Percentiles rank a stretch among this genome's conserved stretches.
These are phyloP conservation scores for Amphipyra berbera DNA, from an alignment of 2,888 invertebrate genomes.

Conservation along the genomic window DNA sequence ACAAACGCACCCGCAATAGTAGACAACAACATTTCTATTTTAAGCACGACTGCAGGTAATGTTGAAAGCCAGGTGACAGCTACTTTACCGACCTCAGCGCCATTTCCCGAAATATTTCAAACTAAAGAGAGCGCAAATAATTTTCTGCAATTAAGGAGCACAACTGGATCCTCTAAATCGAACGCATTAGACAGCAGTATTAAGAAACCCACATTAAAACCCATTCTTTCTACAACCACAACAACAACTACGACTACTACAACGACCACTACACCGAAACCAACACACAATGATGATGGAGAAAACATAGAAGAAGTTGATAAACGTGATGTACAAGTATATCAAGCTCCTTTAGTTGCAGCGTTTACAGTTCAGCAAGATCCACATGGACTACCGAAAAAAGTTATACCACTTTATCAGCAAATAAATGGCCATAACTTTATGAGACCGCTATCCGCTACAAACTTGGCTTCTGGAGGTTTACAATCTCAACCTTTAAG, in stretches of 20 bases:
- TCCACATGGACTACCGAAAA: conserved; percentile 93
- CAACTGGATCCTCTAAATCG: conserved; percentile 70
- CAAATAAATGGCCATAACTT: conserved; percentile 71
- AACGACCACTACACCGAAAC: conserved; percentile 91
- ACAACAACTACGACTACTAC: conserved; percentile 88
- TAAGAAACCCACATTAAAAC: conserved; percentile 65
- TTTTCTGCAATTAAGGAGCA: conserved; percentile 82
- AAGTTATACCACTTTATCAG: conserved; percentile 93
- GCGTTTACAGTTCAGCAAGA: conserved; percentile 96
- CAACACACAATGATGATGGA: conserved; percentile 92
- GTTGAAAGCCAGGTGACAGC: conserved; percentile 84
- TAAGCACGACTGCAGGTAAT: conserved; percentile 84
- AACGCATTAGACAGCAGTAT: conserved; percentile 64
- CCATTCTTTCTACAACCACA: conserved; percentile 63
- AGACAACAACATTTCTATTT: conserved; percentile 82
- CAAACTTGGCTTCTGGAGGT: conserved; percentile 62
- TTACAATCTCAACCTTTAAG: conserved; percentile 61
- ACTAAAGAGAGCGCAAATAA: conserved; percentile 76
- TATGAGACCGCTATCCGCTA: conserved; percentile 58
- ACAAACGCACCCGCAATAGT: conserved; percentile 74
- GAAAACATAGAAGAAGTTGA: conserved; percentile 92
- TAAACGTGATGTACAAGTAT: conserved; percentile 93
- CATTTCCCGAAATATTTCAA: conserved; percentile 83
- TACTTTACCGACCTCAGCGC: conserved; percentile 78
- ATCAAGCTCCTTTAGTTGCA: conserved; percentile 94